Base-by-base conservation (phyloP, 2,888 invertebrate species). In the Chouioia cunea region DNA sequence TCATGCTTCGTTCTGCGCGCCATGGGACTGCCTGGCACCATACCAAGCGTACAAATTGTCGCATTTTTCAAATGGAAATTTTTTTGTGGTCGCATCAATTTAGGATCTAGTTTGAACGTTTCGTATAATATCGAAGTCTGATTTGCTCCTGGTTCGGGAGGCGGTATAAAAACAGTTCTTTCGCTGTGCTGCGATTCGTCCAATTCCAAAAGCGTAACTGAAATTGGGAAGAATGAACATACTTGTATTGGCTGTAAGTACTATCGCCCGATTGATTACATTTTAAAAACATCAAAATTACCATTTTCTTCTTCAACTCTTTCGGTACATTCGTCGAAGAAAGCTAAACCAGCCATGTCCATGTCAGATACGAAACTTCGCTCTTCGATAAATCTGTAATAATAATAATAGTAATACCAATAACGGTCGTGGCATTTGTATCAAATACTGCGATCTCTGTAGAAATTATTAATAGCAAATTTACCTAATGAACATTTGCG, bases 341-440 rank as follows among this genome's bases (percentile, higher is more conserved):
- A 97, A 15, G 95, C 96, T 69, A 99, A 88, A 57, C 97, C 96
- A 73, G 96, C 96, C 85, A 85, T 85, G 87, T 99, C 98, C 79
- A 95, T 96, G 82, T 98, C 98, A n/a, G 97, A 97, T 0, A 98
- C 97, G 87, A 99, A 99, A 77, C 97, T 97, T 20, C 99, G 90
- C 86, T 99, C 99, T 86, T 99, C 99, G 75, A 99, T 98, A 86
- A 99, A 99, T 63, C 97, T 92, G 59, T 60, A n/a, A 15, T 4
- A 70, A 46, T 12, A 18, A 20, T 54, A 63, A 27, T 12, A 50
- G 2, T 27, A 14, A 4, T 50, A 22, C n/a, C n/a, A n/a, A n/a
- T n/a, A n/a, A n/a, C n/a, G n/a, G n/a, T n/a, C n/a, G n/a, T n/a
- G n/a, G 14, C 8, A 43, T 65, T 15, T n/a, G 27, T 36, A 12